Evolutionary conservation across 2,888 invertebrate species (phyloP).

Genomic region (Caenorhabditis macrosperma): DNA sequence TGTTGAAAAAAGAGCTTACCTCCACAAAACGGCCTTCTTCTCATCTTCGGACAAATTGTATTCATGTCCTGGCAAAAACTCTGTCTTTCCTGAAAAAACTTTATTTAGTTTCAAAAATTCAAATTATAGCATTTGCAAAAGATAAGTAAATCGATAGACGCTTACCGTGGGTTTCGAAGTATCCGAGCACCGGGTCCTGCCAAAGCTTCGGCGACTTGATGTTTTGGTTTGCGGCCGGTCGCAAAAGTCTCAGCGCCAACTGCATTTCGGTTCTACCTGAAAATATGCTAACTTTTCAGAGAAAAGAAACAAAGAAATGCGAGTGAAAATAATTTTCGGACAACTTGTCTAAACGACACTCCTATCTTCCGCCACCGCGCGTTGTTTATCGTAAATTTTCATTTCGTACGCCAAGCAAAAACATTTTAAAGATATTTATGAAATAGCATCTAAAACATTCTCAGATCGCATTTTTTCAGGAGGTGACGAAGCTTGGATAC

Average conservation of each 20-base stretch:
- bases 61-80: conserved; percentile 78
- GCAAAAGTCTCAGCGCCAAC: conserved; percentile 73
- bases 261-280: conserved; percentile 69
- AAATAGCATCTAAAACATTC: too few species aligned
- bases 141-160: neutral
- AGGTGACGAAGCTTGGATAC: too few species aligned
- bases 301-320: neutral
- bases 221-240: conserved; percentile 80
- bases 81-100: conserved; percentile 77
- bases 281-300: neutral
- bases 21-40: conserved; percentile 78
- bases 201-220: conserved; percentile 77
- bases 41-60: conserved; percentile 79
- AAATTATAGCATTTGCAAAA: neutral
- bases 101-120: neutral
- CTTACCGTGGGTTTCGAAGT: conserved; percentile 72
- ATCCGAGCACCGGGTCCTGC: conserved; percentile 77
- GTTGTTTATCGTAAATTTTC: conserved; percentile 52
- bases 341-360: conserved; percentile 48
- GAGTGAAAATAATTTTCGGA: conserved; percentile 11
- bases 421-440: too few species aligned
- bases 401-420: neutral
- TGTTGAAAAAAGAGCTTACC: conserved; percentile 31
- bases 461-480: too few species aligned
- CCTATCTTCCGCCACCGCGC: conserved; percentile 29